These are phyloP conservation scores for Ophiothrix spiculata DNA, from an alignment of 35 echinoderm and acorn worm genomes.

Conservation along the genomic window DNA sequence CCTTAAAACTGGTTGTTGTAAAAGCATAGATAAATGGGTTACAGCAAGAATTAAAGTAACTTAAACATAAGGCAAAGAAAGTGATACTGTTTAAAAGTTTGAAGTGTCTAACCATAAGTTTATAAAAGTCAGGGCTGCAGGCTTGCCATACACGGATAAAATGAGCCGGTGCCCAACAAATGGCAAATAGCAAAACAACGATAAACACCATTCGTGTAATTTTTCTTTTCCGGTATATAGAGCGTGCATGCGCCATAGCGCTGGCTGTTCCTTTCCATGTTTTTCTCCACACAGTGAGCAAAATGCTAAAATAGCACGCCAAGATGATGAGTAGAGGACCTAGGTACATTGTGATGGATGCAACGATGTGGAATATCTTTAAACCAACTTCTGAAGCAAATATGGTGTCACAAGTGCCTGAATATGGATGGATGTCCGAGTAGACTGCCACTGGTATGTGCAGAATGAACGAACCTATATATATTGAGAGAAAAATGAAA, in stretches of 20 bases:
- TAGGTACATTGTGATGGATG: conserved; percentile 55
- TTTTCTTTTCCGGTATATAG: conserved; percentile 67
- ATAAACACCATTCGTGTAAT: conserved; percentile 84
- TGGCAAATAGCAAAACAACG: conserved; percentile 63
- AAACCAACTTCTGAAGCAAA: conserved; percentile 25
- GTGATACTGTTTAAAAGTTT: conserved; percentile 4
- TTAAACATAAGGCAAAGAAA: conserved; percentile 53
- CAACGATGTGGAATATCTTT: conserved; percentile 51
- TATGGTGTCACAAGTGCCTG: conserved; percentile 21
- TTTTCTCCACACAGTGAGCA: conserved; percentile 61
- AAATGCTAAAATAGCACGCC: conserved; percentile 60
- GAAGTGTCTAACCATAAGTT: neutral
- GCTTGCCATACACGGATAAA: conserved; percentile 36
- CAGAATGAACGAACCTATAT: conserved; percentile 67
- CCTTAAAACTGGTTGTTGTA: conserved; percentile 68
- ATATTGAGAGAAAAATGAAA: too few species aligned
- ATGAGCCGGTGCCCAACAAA: conserved; percentile 64
- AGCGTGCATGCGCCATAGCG: conserved; percentile 64
- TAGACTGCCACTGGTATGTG: conserved; percentile 64
- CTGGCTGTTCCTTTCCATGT: conserved; percentile 60
- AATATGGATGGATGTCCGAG: conserved; percentile 29
- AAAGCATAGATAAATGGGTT: conserved; percentile 85
- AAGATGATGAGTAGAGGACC: conserved; percentile 49
- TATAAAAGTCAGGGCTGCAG: conserved; percentile 26
- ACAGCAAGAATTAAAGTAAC: conserved; percentile 58